phyloP scores from a whole-genome alignment of 1,140 invertebrate genomes.

The Hestina assimilis region DNA sequence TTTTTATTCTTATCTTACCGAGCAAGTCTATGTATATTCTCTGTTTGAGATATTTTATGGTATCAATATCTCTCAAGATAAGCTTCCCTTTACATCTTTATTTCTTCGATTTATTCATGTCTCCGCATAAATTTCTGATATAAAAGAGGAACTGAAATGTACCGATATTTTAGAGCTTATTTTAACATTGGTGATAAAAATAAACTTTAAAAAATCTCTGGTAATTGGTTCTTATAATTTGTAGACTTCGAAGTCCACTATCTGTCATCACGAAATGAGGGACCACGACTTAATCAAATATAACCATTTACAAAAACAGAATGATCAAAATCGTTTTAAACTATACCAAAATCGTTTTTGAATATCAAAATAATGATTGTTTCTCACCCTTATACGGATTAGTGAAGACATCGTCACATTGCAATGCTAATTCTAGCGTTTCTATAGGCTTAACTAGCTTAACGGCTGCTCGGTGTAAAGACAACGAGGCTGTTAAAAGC shows the following conservation, averaged over 20 bases:
- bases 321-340: too few relatives aligned
- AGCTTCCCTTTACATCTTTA: slow-evolving; percentile 48
- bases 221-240: too few relatives aligned
- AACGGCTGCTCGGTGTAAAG: slow-evolving; percentile 19
- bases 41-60: slow-evolving; percentile 52
- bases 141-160: slow-evolving; percentile 35
- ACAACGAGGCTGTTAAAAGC: slow-evolving; percentile 22
- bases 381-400: background rate
- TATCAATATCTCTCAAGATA: slow-evolving; percentile 59
- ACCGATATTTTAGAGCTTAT: too few relatives aligned
- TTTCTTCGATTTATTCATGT: slow-evolving; percentile 72
- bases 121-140: slow-evolving; percentile 53
- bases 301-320: too few relatives aligned
- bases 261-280: too few relatives aligned
- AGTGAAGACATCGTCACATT: slow-evolving; percentile 1
- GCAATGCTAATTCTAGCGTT: slow-evolving; percentile 8
- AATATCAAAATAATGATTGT: too few relatives aligned
- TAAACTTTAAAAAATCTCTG: too few relatives aligned
- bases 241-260: too few relatives aligned
- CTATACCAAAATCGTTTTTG: background rate
- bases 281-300: too few relatives aligned
- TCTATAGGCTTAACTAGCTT: slow-evolving; percentile 25
- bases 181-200: too few relatives aligned
- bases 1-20: slow-evolving; percentile 39
- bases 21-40: slow-evolving; percentile 28